Percentiles rank a stretch among this genome's conserved stretches.
Conservation (phyloP, 2,113 vertebrate species). For the Chionomys nivalis region DNA sequence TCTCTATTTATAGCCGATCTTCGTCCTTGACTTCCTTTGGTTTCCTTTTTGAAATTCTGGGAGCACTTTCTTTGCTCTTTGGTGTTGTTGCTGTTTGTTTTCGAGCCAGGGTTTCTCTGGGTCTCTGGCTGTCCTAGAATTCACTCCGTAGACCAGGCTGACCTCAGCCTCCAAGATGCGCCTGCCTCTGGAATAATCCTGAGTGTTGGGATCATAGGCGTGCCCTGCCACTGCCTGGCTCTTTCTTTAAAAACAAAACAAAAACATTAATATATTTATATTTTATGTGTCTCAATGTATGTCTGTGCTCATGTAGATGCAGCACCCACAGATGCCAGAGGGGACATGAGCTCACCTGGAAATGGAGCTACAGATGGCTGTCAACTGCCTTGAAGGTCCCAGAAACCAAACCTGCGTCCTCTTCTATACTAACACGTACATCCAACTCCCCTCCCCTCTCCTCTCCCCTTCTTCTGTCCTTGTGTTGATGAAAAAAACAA, state of each 20-base stretch:
- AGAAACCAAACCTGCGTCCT: not conserved
- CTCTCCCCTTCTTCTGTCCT: not conserved
- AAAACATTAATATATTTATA: not conserved
- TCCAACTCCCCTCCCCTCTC: not conserved
- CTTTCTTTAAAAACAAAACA: no score
- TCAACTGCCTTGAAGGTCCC: not conserved
- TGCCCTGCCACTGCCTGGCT: no score
- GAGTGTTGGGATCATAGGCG: no score
- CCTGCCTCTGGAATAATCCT: no score
- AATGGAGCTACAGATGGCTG: no score
- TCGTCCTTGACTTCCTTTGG: not conserved
- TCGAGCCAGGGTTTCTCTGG: not conserved
- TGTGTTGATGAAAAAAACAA: not conserved
- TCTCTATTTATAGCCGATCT: not conserved
- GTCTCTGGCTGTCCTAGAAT: not conserved
- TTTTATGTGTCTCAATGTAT: not conserved
- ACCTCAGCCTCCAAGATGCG: not conserved
- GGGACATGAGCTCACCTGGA: not conserved
- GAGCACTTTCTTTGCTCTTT: not conserved
- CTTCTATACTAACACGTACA: not conserved
- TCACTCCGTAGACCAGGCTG: not conserved
- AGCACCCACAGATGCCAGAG: not conserved
- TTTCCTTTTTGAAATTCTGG: not conserved
- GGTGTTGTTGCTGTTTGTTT: not conserved
- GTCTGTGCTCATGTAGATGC: not conserved